Conservation (phyloP, 2,888 invertebrate species). For the Lomographa bimaculata region DNA sequence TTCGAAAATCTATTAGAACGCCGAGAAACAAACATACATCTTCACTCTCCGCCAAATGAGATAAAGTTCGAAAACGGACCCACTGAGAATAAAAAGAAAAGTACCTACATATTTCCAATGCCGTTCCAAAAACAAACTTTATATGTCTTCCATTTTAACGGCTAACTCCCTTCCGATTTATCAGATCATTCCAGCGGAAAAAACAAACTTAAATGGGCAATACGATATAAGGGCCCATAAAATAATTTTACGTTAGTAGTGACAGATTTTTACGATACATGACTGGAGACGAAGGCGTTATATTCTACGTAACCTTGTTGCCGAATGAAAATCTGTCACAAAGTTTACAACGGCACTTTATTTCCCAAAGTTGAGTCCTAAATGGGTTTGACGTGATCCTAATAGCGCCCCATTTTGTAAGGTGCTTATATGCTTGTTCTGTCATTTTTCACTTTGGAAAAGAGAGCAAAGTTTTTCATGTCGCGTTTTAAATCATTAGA, state of each 20-base stretch:
- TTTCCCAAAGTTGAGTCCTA: slow-evolving; percentile 23
- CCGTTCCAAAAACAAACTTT: slow-evolving; percentile 16
- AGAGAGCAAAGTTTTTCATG: too few relatives aligned
- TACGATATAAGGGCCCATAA: slow-evolving; percentile 51
- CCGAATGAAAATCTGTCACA: slow-evolving; percentile 33
- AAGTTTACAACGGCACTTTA: slow-evolving; percentile 29
- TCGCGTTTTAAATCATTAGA: too few relatives aligned
- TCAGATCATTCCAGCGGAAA: slow-evolving; percentile 33
- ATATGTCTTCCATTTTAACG: slow-evolving; percentile 25
- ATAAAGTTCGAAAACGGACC: slow-evolving; percentile 7
- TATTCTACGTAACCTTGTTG: slow-evolving; percentile 33
- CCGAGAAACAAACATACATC: too few relatives aligned
- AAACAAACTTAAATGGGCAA: slow-evolving; percentile 50
- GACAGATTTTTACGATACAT: slow-evolving; percentile 55
- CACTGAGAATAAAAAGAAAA: slow-evolving; percentile 10
- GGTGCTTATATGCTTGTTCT: slow-evolving; percentile 21
- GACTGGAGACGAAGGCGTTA: slow-evolving; percentile 28
- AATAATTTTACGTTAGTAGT: slow-evolving; percentile 56
- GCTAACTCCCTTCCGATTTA: slow-evolving; percentile 29
- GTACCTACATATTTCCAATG: slow-evolving; percentile 4
- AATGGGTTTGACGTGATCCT: slow-evolving; percentile 34
- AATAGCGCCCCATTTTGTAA: slow-evolving; percentile 29
- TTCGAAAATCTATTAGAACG: too few relatives aligned
- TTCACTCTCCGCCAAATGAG: slow-evolving; percentile 8
- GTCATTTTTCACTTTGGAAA: slow-evolving; percentile 16